Evolutionary conservation across 1,140 invertebrate species (phyloP).

Genomic region (Thalassaphorura encarpata): DNA sequence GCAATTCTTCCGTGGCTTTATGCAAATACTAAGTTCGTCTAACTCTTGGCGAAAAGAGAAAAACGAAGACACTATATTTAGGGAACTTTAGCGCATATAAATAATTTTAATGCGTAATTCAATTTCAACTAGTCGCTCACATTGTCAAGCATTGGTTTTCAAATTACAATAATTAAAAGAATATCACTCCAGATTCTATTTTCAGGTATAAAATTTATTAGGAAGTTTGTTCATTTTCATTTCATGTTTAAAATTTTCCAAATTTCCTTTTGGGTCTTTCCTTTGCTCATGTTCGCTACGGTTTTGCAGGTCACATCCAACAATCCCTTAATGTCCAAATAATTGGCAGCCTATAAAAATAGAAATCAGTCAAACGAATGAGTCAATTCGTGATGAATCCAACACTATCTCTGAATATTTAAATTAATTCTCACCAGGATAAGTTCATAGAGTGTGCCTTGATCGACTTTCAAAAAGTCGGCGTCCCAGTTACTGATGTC

Average conservation of each 20-base stretch:
- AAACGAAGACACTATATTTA: no score
- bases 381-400: not conserved
- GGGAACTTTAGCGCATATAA: no score
- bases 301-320: conserved; percentile 97
- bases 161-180: no score
- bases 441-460: conserved; percentile 92
- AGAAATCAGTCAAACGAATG: not conserved
- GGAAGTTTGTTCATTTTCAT: no score
- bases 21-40: no score
- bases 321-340: conserved; percentile 94
- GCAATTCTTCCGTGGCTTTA: no score
- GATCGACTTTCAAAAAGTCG: conserved; percentile 94
- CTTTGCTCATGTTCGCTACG: conserved; percentile 99
- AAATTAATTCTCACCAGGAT: conserved; percentile 39
- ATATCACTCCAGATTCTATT: no score
- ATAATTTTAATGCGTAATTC: no score
- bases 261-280: conserved; percentile 95
- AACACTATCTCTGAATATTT: not conserved
- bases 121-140: no score
- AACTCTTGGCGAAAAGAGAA: no score
- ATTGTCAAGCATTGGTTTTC: no score
- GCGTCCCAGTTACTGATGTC: conserved; percentile 98
- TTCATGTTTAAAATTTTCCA: conserved; percentile 94
- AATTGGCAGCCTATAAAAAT: conserved; percentile 70
- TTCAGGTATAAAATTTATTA: no score